A percentile compares a stretch with the other conserved stretches of the same genome.
Evolutionary conservation across 2,888 invertebrate genomes (phyloP).

Genomic region (Limnephilus auricula): DNA sequence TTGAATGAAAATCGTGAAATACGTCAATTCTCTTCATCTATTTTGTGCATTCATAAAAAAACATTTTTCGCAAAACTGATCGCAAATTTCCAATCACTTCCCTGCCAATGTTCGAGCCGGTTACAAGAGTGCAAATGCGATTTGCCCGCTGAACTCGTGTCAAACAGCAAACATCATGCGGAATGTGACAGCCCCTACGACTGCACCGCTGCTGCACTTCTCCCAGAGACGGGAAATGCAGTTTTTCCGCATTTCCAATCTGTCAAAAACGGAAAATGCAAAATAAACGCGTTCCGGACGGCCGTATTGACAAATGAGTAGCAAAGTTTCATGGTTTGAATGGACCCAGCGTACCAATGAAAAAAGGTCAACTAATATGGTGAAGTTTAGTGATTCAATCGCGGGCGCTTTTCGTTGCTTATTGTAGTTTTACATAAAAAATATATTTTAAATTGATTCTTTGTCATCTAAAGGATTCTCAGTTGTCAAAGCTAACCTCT

Average conservation of each 20-base stretch:
- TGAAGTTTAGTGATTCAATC: too few species aligned
- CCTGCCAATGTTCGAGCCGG: neutral
- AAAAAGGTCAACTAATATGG: neutral
- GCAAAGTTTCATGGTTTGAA: neutral
- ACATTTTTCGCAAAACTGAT: neutral
- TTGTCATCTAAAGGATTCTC: too few species aligned
- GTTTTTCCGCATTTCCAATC: slow-evolving; percentile 25
- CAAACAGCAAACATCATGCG: neutral
- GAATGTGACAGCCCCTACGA: neutral
- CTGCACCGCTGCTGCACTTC: neutral
- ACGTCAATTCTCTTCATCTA: neutral
- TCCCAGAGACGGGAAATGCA: neutral
- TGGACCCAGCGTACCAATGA: neutral
- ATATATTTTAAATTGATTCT: too few species aligned
- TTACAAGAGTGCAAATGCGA: neutral
- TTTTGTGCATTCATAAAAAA: neutral
- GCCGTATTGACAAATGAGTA: neutral
- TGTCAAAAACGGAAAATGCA: slow-evolving; percentile 40
- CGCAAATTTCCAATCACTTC: neutral
- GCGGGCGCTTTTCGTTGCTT: too few species aligned
- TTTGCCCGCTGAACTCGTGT: neutral
- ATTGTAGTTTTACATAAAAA: too few species aligned
- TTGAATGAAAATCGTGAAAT: too few species aligned
- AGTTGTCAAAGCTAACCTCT: too few species aligned
- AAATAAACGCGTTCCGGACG: slow-evolving; percentile 21